Evolutionary conservation across 2,113 vertebrate species (phyloP).

Genomic region (Setophaga coronata): DNA sequence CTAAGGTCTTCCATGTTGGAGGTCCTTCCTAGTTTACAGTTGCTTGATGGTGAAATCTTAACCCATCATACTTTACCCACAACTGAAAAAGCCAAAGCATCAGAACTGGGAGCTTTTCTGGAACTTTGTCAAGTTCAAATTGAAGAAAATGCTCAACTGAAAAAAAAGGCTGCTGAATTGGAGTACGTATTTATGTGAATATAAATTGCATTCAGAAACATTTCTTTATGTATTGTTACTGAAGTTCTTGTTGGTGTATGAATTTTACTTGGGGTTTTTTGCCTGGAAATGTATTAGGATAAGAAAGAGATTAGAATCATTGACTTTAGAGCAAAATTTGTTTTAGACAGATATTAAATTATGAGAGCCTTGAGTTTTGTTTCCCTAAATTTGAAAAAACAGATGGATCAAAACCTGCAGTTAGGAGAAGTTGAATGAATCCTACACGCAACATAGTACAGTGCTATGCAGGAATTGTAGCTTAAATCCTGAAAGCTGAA

Average conservation of each 20-base stretch:
- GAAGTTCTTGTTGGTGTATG: neutral
- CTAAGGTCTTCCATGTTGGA: constrained; percentile 76
- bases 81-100: constrained; percentile 18
- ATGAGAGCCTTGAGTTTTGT: neutral
- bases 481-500: neutral
- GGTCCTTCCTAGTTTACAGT: constrained; percentile 74
- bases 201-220: neutral
- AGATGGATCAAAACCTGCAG: neutral
- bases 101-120: constrained; percentile 71
- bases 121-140: constrained; percentile 83
- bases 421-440: neutral
- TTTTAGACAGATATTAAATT: neutral
- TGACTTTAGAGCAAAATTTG: neutral
- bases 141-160: constrained; percentile 71
- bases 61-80: neutral
- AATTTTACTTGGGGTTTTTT: neutral
- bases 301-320: neutral
- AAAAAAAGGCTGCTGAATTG: constrained; percentile 63
- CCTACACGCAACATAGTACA: neutral
- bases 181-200: constrained; percentile 69
- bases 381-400: neutral
- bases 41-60: constrained; percentile 75
- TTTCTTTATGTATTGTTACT: neutral
- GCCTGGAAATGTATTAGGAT: neutral
- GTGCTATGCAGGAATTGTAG: neutral